phyloP scores from a whole-genome alignment of 2,113 vertebrate genomes.

The Bucco capensis region DNA sequence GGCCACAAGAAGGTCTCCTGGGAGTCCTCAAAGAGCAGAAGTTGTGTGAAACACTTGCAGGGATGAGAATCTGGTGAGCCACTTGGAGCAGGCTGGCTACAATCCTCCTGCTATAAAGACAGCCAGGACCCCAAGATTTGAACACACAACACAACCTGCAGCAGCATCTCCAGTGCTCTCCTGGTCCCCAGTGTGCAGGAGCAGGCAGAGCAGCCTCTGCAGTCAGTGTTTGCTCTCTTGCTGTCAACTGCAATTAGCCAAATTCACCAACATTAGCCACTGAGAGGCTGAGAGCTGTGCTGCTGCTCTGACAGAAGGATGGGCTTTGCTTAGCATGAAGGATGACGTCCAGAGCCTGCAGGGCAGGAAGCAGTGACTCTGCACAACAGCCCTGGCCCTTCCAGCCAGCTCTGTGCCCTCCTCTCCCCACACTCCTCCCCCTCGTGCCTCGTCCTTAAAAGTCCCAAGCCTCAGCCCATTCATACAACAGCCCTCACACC shows the following conservation, averaged over 20 bases:
- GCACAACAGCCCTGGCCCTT: neutral
- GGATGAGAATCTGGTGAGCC: neutral
- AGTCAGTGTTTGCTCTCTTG: neutral
- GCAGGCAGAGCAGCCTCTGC: neutral
- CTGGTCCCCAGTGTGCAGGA: neutral
- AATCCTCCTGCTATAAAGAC: neutral
- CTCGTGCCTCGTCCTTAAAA: neutral
- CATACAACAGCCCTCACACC: neutral
- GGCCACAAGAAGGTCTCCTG: no score
- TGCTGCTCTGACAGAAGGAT: neutral
- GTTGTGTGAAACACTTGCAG: neutral
- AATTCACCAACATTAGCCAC: neutral
- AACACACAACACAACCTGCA: neutral
- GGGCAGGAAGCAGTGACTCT: slow-evolving; percentile 14
- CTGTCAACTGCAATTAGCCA: neutral
- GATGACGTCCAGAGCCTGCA: neutral
- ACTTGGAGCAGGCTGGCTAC: neutral
- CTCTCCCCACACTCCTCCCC: neutral
- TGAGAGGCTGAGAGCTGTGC: neutral
- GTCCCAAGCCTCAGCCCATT: neutral
- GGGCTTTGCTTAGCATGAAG: neutral
- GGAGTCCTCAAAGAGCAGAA: no score
- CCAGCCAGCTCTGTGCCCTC: no score
- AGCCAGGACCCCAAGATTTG: no score
- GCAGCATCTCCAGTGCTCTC: neutral